phyloP scores from a whole-genome alignment of 2,113 vertebrate species.

The Solea solea region DNA sequence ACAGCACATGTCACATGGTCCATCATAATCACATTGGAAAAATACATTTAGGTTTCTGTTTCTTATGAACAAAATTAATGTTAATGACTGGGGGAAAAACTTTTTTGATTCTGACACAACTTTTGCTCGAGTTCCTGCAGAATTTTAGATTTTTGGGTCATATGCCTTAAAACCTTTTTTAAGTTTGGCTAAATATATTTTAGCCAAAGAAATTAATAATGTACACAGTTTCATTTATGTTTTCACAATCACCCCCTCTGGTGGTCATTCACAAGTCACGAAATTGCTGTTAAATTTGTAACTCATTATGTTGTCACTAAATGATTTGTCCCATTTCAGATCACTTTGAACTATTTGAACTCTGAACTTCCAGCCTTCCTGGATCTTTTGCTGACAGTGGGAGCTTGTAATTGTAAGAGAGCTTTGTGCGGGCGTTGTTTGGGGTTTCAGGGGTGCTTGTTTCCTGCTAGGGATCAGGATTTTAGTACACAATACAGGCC shows the following conservation, averaged over 20 bases:
- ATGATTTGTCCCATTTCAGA: conserved; percentile 24
- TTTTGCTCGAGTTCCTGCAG: neutral
- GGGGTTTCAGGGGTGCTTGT: conserved; percentile 68
- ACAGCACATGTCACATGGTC: no score
- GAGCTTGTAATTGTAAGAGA: conserved; percentile 57
- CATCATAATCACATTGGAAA: no score
- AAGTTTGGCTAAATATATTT: no score
- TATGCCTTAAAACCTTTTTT: neutral
- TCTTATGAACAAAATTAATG: no score
- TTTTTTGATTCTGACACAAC: neutral
- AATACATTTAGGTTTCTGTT: no score
- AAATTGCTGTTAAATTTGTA: conserved; percentile 34
- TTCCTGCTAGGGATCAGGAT: conserved; percentile 73
- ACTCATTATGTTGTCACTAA: conserved; percentile 26
- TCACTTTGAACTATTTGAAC: conserved; percentile 65
- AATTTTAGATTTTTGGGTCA: neutral
- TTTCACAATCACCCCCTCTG: conserved; percentile 23
- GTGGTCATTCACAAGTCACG: conserved; percentile 16
- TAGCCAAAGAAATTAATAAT: neutral
- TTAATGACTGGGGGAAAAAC: no score
- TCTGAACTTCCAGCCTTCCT: conserved; percentile 59
- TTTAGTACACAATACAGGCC: conserved; percentile 65
- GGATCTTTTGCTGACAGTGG: conserved; percentile 37
- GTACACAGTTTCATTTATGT: neutral
- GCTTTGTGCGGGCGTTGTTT: conserved; percentile 63